phyloP scores from a whole-genome alignment of 2,888 invertebrate species.

The Caenorhabditis sp. region DNA sequence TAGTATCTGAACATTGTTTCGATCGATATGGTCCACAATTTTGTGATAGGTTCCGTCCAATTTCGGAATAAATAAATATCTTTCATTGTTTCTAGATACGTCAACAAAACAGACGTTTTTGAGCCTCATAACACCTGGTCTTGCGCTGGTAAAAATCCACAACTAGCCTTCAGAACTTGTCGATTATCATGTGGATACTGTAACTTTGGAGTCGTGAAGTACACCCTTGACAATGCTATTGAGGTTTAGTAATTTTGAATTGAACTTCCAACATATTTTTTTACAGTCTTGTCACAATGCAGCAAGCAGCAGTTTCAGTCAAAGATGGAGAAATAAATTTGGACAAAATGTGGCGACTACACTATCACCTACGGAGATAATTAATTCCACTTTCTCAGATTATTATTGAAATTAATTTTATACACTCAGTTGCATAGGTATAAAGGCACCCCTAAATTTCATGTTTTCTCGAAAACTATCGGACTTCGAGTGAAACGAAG shows the following conservation, averaged over 20 bases:
- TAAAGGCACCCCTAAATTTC: too few relatives aligned
- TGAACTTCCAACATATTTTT: neutral
- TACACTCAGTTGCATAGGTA: too few relatives aligned
- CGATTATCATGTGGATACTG: conserved; percentile 61
- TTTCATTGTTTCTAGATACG: conserved; percentile 39
- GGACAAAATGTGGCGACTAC: conserved; percentile 24
- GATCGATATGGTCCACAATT: conserved; percentile 58
- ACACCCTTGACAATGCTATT: conserved; percentile 57
- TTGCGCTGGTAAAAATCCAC: conserved; percentile 61
- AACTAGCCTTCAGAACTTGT: conserved; percentile 61
- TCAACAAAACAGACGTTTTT: conserved; percentile 61
- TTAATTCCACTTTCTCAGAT: conserved; percentile 24
- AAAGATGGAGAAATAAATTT: conserved; percentile 34
- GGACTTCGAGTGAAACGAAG: too few relatives aligned
- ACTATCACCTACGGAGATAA: conserved; percentile 36
- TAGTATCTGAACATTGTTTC: conserved; percentile 59
- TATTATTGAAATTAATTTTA: neutral
- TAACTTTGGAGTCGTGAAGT: conserved; percentile 57
- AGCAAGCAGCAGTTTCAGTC: conserved; percentile 11
- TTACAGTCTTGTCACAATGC: conserved; percentile 28
- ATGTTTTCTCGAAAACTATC: conserved; percentile 22
- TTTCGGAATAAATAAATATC: neutral
- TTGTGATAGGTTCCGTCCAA: conserved; percentile 25
- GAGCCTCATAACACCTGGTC: conserved; percentile 52
- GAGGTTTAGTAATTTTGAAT: conserved; percentile 36